Conservation (phyloP, 2,113 vertebrate species). For the Dendropsophus ebraccatus region DNA sequence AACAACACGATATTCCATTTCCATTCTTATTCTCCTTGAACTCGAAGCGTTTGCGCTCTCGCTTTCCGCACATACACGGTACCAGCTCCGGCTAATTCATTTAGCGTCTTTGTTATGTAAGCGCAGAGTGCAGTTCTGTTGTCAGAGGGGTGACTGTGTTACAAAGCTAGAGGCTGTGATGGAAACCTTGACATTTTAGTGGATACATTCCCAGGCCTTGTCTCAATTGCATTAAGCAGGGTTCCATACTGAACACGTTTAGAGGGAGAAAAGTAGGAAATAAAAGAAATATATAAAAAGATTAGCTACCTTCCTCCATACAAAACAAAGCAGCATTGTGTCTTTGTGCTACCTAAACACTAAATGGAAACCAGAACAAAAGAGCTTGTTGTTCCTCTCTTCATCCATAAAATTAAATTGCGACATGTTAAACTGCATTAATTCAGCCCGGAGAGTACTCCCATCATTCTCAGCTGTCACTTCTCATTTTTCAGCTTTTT, state of each 20-base stretch:
- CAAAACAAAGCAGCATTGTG: slow-evolving; percentile 31
- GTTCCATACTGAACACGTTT: slow-evolving; percentile 3
- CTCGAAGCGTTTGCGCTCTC: not conserved
- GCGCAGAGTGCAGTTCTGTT: not conserved
- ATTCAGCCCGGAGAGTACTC: not conserved
- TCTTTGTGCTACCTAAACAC: slow-evolving; percentile 39
- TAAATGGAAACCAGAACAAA: slow-evolving; percentile 48
- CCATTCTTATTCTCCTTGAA: slow-evolving; percentile 21
- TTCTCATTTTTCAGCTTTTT: not conserved
- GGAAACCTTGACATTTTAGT: not conserved
- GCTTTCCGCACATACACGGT: not conserved
- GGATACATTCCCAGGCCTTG: not conserved
- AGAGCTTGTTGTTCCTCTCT: not conserved
- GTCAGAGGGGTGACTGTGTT: not conserved
- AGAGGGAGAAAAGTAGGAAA: not conserved
- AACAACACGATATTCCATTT: slow-evolving; percentile 26
- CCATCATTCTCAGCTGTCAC: slow-evolving; percentile 26
- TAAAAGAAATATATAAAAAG: slow-evolving; percentile 16
- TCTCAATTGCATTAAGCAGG: not conserved
- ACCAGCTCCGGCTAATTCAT: slow-evolving; percentile 19
- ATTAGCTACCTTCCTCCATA: not conserved
- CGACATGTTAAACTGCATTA: slow-evolving; percentile 41
- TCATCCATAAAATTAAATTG: slow-evolving; percentile 28
- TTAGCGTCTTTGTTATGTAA: slow-evolving; percentile 43
- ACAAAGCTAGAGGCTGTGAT: not conserved